A percentile compares a stretch with the other conserved stretches of the same genome.
Evolutionary conservation across 2,113 vertebrate genomes (phyloP).

Genomic region (Cettia cetti): DNA sequence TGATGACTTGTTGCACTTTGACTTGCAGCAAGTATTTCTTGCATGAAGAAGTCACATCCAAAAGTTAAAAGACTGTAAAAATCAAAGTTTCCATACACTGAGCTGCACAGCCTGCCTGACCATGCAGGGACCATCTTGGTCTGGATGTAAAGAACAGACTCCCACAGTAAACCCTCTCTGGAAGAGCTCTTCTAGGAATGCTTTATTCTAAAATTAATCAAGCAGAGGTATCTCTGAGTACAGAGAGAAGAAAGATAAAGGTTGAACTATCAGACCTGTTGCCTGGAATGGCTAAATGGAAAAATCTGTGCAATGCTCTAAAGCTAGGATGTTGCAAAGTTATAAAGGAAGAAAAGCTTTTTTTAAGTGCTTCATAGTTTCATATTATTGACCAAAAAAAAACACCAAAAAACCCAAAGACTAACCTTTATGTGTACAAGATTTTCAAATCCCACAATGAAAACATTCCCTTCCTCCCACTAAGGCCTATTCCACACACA

Average conservation of each 20-base stretch:
- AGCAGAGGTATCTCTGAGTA: not conserved
- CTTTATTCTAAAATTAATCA: slow-evolving; percentile 54
- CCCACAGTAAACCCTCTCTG: not conserved
- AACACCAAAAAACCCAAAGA: not conserved
- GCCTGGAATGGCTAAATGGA: not conserved
- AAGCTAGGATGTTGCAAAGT: not conserved
- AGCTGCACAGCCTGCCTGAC: not conserved
- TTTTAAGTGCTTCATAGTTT: not conserved
- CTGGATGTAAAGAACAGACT: not conserved
- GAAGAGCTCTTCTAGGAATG: slow-evolving; percentile 1
- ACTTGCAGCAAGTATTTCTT: not conserved
- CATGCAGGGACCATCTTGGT: slow-evolving; percentile 1
- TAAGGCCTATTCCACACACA: not conserved
- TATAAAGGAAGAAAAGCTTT: not conserved
- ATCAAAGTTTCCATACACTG: slow-evolving; percentile 15
- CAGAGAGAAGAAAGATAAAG: not conserved
- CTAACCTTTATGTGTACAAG: not conserved
- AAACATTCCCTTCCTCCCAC: not conserved
- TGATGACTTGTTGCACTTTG: slow-evolving; percentile 42
- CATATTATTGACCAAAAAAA: not conserved
- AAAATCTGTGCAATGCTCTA: not conserved
- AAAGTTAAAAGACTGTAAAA: slow-evolving; percentile 22
- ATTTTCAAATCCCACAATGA: not conserved
- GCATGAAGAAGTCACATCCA: not conserved
- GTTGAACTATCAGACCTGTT: slow-evolving; percentile 3